These are phyloP conservation scores for Lates japonicus DNA, from an alignment of 2,797 vertebrate species.

Conservation along the genomic window DNA sequence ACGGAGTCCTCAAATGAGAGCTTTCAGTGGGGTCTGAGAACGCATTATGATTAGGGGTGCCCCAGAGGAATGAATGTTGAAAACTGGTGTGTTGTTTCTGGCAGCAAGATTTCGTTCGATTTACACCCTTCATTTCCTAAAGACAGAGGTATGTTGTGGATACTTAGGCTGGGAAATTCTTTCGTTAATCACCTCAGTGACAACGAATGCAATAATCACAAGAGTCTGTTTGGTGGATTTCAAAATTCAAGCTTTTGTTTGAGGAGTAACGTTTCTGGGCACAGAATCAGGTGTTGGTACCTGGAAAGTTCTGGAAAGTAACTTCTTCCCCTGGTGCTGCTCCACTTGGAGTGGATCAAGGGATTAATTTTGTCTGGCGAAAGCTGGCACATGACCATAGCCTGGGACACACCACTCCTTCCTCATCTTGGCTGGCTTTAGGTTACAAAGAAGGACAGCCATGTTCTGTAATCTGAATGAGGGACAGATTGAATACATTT, in stretches of 20 bases:
- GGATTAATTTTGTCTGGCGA: conserved; percentile 96
- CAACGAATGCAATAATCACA: background rate
- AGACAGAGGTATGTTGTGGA: conserved; percentile 38
- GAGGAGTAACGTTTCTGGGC: background rate
- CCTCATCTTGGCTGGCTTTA: conserved; percentile 99
- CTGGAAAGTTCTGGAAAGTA: conserved; percentile 92
- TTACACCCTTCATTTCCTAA: conserved; percentile 45
- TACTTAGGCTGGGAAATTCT: conserved; percentile 20
- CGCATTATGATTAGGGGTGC: conserved; percentile 32
- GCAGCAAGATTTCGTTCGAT: conserved; percentile 11
- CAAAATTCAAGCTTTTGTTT: background rate
- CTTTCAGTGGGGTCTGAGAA: conserved; percentile 41
- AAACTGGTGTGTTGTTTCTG: conserved; percentile 57
- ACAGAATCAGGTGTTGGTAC: conserved; percentile 77
- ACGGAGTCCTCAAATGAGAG: conserved; percentile 36
- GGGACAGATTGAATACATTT: conserved; percentile 1
- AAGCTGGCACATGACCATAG: conserved; percentile 99
- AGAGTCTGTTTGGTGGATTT: background rate
- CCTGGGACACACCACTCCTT: conserved; percentile 95
- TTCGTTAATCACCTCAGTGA: conserved; percentile 1
- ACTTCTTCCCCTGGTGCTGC: conserved; percentile 94
- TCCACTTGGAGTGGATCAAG: conserved; percentile 92
- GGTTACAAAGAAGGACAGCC: conserved; percentile 95
- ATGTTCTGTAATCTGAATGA: conserved; percentile 96
- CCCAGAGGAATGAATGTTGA: conserved; percentile 28